Conservation (phyloP, 2,888 invertebrate species). For the Drosophila neonasuta region DNA sequence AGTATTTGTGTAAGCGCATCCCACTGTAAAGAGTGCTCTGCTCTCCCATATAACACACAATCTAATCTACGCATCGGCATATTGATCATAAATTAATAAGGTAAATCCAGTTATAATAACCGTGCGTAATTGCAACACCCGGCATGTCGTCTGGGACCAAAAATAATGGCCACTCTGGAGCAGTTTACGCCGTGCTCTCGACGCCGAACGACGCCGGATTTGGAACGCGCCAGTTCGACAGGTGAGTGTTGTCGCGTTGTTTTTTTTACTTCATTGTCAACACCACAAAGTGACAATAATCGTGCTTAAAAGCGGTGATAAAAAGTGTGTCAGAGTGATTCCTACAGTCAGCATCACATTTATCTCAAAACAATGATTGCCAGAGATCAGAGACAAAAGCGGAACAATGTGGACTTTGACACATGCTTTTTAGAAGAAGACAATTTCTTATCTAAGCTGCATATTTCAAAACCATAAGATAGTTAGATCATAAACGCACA, state of each 20-base stretch:
- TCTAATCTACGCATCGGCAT: slow-evolving; percentile 57
- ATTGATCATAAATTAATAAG: slow-evolving; percentile 65
- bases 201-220: slow-evolving; percentile 55
- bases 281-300: background rate
- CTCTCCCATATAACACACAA: slow-evolving; percentile 30
- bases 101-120: slow-evolving; percentile 34
- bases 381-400: background rate
- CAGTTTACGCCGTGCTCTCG: slow-evolving; percentile 70
- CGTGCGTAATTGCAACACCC: slow-evolving; percentile 13
- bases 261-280: background rate
- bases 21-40: slow-evolving; percentile 26
- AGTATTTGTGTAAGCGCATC: slow-evolving; percentile 15
- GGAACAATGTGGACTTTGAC: slow-evolving; percentile 5
- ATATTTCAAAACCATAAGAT: background rate
- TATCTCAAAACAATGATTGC: background rate
- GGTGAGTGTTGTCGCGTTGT: slow-evolving; percentile 42
- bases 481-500: background rate
- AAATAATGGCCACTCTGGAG: slow-evolving; percentile 29
- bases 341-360: background rate
- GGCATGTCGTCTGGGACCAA: slow-evolving; percentile 36
- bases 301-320: background rate
- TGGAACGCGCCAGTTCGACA: slow-evolving; percentile 40
- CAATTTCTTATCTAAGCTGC: slow-evolving; percentile 1
- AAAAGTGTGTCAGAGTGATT: background rate
- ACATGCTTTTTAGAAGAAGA: background rate